Conservation (phyloP, 2,888 invertebrate genomes). For the Leptopilina myrica region DNA sequence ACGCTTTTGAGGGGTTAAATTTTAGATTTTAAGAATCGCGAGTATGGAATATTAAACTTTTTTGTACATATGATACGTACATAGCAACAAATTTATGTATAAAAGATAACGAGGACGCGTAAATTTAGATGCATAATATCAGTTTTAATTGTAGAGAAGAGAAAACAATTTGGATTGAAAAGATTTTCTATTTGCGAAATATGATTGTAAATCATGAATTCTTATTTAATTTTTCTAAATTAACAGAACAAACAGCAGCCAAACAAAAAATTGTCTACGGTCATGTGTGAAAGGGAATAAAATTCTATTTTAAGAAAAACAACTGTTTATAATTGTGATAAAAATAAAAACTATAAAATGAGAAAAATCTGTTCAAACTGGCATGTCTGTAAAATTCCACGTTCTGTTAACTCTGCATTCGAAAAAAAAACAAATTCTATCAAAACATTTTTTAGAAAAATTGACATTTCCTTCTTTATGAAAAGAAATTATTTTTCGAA, state of each 20-base stretch:
- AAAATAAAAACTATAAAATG: constrained; percentile 50
- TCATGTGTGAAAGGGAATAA: constrained; percentile 65
- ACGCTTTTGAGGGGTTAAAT: constrained; percentile 44
- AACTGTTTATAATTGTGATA: constrained; percentile 69
- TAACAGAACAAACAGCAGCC: constrained; percentile 57
- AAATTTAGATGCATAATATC: constrained; percentile 61
- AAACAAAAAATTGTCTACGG: constrained; percentile 63
- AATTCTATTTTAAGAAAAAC: constrained; percentile 63
- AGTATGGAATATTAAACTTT: constrained; percentile 52
- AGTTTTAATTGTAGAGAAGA: constrained; percentile 55
- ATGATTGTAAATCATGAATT: not conserved
- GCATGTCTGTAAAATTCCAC: constrained; percentile 50
- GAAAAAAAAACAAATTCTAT: constrained; percentile 41
- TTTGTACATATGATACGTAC: constrained; percentile 61
- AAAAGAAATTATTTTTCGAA: not conserved
- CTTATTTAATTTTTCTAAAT: constrained; percentile 49
- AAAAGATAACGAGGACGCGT: constrained; percentile 52
- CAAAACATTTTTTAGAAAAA: too few relatives aligned
- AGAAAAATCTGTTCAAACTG: constrained; percentile 52
- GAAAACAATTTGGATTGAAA: constrained; percentile 42
- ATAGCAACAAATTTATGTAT: constrained; percentile 59
- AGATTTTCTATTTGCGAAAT: constrained; percentile 38
- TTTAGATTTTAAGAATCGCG: constrained; percentile 42
- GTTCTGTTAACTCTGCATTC: constrained; percentile 57
- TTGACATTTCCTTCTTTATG: not conserved